Evolutionary conservation across 2,113 vertebrate genomes (phyloP), one percentile per base, ranked within the genome.

Genomic region (Ornithorhynchus anatinus): DNA sequence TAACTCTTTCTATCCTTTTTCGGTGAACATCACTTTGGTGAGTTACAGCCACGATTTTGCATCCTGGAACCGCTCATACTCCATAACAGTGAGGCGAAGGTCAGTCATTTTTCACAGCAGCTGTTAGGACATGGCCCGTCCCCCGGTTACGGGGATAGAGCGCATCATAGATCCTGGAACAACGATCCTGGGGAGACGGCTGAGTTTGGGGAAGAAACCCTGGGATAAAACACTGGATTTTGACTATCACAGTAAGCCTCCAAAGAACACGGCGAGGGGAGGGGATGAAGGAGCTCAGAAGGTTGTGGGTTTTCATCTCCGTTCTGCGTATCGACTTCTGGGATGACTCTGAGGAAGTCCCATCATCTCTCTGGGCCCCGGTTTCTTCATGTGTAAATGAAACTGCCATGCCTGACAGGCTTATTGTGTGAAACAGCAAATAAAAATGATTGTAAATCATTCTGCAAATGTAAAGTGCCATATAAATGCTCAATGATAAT

Each of bases 401-500:
- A 60, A 61, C 63, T 79, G 17, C 6, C 67, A 50, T 22, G 63
- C 25, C 37, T 32, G 52, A 53, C 25, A 37, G 35, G n/a, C 14
- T 66, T 75, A 22, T 51, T 66, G 32, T 50, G 40, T 56, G 42
- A 35, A 84, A 36, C 25, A 48, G 63, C 57, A 77, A 60, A 45
- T 60, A 57, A 29, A 83, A 84, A 67, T 27, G 59, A 52, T 59
- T 77, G 70, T 52, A 63, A 81, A 72, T 36, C 17, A 40, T 65
- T 74, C 67, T 48, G 42, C 23, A 42, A 59, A 71, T 22, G 42
- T 67, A 33, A n/a, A 48, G 58, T 58, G 58, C 59, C 67, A 62
- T 45, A 74, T 65, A 78, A 75, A 84, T 13, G 78, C 79, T 71
- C 79, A 84, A 86, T 86, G 84, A 73, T 82, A 84, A 85, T 90